A percentile compares a stretch with the other conserved stretches of the same genome.
Evolutionary conservation across 35 echinoderm and acorn worm species (phyloP).

Genomic region (Amphiura filiformis): DNA sequence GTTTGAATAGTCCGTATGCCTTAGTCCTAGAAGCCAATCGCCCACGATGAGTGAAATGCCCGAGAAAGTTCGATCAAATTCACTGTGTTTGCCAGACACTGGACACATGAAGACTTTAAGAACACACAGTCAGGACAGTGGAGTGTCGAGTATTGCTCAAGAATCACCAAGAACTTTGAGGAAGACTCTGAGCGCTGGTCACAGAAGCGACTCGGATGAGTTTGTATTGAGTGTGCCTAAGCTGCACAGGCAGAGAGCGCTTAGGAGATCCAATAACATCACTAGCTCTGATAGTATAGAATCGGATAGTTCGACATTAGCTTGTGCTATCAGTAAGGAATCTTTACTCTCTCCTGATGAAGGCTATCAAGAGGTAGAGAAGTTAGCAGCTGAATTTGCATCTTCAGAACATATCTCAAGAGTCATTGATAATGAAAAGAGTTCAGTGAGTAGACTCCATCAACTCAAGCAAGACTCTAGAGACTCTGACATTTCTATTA

Average conservation of each 20-base stretch:
- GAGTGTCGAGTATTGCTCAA: neutral
- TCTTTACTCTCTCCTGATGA: neutral
- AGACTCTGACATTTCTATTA: neutral
- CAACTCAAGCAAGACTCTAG: neutral
- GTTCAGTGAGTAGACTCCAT: no score
- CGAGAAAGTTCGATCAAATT: neutral
- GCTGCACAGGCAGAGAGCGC: neutral
- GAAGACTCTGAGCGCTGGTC: neutral
- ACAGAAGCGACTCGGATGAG: neutral
- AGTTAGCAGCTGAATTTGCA: neutral
- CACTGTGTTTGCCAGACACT: neutral
- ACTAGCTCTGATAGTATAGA: neutral
- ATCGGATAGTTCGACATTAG: neutral
- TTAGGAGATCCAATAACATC: neutral
- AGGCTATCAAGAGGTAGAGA: neutral
- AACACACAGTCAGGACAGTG: neutral
- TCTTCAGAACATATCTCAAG: no score
- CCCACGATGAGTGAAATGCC: neutral
- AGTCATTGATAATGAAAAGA: no score
- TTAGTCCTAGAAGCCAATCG: neutral
- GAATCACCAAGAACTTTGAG: neutral
- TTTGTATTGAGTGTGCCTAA: neutral
- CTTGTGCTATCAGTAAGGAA: neutral
- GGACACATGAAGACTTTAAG: neutral
- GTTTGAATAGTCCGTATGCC: neutral